A percentile compares a stretch with the other conserved stretches of the same genome.
Conservation (phyloP, 2,113 vertebrate species). For the Pluvianellus socialis region DNA sequence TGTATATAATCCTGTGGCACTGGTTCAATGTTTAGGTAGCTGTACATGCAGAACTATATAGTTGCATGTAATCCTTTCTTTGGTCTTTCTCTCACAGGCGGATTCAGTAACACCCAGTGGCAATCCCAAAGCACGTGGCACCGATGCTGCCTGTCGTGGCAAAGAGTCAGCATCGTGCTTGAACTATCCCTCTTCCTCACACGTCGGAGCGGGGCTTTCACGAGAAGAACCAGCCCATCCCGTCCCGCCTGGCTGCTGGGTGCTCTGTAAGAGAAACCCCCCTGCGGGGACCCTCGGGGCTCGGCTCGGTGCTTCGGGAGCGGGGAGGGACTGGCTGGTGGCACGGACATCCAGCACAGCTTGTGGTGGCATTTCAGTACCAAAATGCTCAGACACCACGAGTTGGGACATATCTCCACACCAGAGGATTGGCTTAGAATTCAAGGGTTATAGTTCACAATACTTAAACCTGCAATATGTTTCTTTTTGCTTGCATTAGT, state of each 20-base stretch:
- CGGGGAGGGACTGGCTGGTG: no score
- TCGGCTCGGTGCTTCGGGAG: neutral
- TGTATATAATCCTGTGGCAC: neutral
- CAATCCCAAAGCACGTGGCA: neutral
- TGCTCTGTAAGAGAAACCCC: neutral
- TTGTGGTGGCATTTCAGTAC: no score
- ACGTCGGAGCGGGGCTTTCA: neutral
- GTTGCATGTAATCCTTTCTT: neutral
- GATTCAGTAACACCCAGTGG: neutral
- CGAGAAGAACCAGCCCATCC: neutral
- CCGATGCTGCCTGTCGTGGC: neutral
- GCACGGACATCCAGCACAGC: neutral
- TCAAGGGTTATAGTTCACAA: neutral
- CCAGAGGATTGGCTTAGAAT: neutral
- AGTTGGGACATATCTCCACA: neutral
- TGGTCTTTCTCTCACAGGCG: neutral
- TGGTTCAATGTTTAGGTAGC: neutral
- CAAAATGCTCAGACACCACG: neutral
- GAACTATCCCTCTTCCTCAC: neutral
- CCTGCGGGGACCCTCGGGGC: rapidly evolving
- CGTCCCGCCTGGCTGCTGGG: neutral
- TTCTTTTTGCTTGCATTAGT: neutral
- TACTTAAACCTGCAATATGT: neutral
- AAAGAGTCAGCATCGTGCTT: rapidly evolving
- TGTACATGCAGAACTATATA: neutral